A percentile compares a stretch with the other conserved stretches of the same genome.
Evolutionary conservation across 1,140 invertebrate genomes (phyloP).

Genomic region (Colletes latitarsis): DNA sequence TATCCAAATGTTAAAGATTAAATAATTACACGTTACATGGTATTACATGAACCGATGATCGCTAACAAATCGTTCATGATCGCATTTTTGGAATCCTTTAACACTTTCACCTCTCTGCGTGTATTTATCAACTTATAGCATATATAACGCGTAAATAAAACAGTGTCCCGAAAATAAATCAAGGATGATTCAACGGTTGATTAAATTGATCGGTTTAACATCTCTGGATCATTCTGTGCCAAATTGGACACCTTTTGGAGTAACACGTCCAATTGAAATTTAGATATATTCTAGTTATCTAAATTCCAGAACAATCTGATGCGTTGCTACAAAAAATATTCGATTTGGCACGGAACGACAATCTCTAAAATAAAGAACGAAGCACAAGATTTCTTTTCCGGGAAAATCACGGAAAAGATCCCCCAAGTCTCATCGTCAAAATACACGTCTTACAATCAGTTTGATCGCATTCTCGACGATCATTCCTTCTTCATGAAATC

Average conservation of each 20-base stretch:
- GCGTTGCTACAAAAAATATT: too few relatives aligned
- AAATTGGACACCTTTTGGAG: too few relatives aligned
- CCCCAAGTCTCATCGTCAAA: too few relatives aligned
- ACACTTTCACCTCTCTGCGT: too few relatives aligned
- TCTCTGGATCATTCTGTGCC: not conserved
- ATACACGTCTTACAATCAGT: too few relatives aligned
- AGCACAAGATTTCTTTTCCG: too few relatives aligned
- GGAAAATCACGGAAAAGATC: too few relatives aligned
- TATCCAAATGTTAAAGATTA: not conserved
- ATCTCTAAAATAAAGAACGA: too few relatives aligned
- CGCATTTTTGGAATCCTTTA: not conserved
- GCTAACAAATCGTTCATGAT: not conserved
- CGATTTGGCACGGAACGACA: too few relatives aligned
- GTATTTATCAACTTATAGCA: not conserved
- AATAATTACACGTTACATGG: not conserved
- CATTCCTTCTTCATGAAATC: conserved; percentile 72
- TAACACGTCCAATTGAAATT: too few relatives aligned
- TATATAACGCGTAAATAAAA: not conserved
- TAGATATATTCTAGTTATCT: too few relatives aligned
- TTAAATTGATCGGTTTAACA: not conserved
- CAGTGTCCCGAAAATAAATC: not conserved
- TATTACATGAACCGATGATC: not conserved
- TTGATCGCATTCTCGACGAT: not conserved
- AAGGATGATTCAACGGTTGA: not conserved
- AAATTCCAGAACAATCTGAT: too few relatives aligned